Evolutionary conservation across 2,888 invertebrate genomes (phyloP).

Genomic region (Pemphredon lugubris): DNA sequence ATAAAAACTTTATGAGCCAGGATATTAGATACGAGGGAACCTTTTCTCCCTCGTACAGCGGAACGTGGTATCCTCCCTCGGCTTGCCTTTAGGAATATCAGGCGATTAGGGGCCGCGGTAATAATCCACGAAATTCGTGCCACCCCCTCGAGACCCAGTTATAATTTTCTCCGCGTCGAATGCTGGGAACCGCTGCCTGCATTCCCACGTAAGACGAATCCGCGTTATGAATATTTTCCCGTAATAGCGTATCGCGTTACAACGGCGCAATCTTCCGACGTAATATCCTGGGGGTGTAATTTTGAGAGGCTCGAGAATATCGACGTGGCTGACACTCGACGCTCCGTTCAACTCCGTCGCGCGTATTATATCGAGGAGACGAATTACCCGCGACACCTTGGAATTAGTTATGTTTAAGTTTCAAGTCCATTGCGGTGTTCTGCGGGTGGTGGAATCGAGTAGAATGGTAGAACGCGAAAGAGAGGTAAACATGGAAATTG

Average conservation of each 20-base stretch:
- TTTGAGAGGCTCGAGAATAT: slow-evolving; percentile 19
- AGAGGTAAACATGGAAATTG: no score
- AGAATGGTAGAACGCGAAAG: no score
- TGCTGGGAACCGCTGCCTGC: slow-evolving; percentile 24
- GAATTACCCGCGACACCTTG: no score
- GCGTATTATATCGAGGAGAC: no score
- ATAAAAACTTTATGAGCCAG: slow-evolving; percentile 56
- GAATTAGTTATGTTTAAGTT: no score
- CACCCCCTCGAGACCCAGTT: not conserved
- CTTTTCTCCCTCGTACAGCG: slow-evolving; percentile 3
- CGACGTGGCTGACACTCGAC: no score
- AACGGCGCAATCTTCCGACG: slow-evolving; percentile 14
- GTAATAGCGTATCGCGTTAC: not conserved
- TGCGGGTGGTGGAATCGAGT: no score
- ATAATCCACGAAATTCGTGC: slow-evolving; percentile 23
- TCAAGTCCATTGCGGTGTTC: no score
- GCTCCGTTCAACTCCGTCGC: no score
- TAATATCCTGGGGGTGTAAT: slow-evolving; percentile 12
- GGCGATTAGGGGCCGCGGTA: slow-evolving; percentile 13
- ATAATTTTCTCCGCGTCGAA: slow-evolving; percentile 30
- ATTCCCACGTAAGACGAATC: slow-evolving; percentile 28
- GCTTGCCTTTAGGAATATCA: not conserved
- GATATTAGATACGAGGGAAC: slow-evolving; percentile 64
- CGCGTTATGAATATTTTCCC: not conserved
- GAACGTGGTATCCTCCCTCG: not conserved